Percentiles rank a stretch among this genome's conserved stretches.
These are phyloP conservation scores for Andinoacara biseriatus DNA, from an alignment of 2,113 vertebrate species.

Conservation along the genomic window DNA sequence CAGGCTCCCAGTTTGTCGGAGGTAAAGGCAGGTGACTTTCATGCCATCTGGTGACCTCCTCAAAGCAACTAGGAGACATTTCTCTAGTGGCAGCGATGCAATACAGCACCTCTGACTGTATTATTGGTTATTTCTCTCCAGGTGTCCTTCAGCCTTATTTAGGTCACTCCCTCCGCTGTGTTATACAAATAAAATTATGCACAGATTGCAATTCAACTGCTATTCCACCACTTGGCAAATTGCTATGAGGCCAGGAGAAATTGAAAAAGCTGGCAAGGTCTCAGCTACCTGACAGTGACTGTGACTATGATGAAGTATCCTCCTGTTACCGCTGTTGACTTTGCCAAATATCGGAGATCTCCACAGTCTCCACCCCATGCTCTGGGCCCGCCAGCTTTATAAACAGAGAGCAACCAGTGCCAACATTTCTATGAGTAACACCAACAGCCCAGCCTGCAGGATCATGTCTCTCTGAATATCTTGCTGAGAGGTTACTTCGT, in stretches of 20 bases:
- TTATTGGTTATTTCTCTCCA: conserved; percentile 63
- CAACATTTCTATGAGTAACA: conserved; percentile 68
- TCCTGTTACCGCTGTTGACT: conserved; percentile 76
- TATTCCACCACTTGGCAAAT: conserved; percentile 71
- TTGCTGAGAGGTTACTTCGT: conserved; percentile 57
- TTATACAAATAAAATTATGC: conserved; percentile 76
- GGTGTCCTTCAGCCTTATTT: conserved; percentile 73
- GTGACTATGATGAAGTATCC: conserved; percentile 80
- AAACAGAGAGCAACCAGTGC: conserved; percentile 60
- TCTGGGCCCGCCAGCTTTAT: conserved; percentile 59
- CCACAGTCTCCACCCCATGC: conserved; percentile 61
- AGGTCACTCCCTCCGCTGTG: conserved; percentile 65
- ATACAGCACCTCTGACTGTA: conserved; percentile 55
- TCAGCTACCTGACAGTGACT: conserved; percentile 77
- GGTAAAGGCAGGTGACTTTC: conserved; percentile 71
- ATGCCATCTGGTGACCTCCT: conserved; percentile 77
- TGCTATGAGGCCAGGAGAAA: conserved; percentile 73
- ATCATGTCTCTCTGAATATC: conserved; percentile 57
- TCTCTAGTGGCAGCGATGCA: conserved; percentile 58
- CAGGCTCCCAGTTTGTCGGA: conserved; percentile 45
- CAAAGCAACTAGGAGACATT: conserved; percentile 58
- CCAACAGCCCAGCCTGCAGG: conserved; percentile 59
- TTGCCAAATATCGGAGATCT: conserved; percentile 78
- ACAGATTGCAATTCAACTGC: conserved; percentile 71
- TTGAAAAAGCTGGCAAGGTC: conserved; percentile 78